These are phyloP conservation scores for Mythimna impura DNA, from an alignment of 2,888 invertebrate genomes.

Conservation along the genomic window DNA sequence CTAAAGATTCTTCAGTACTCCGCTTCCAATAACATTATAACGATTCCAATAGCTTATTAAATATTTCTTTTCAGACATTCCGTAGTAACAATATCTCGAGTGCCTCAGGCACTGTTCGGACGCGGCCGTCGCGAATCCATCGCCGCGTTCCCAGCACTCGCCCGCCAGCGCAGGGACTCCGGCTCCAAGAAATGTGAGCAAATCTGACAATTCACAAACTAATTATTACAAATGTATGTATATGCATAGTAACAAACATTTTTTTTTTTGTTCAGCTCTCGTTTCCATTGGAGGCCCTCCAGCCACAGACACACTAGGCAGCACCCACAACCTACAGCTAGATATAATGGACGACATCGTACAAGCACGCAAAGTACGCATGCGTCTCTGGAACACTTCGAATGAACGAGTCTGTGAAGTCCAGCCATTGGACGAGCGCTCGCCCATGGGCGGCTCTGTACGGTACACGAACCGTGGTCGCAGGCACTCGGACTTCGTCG, in stretches of 20 bases:
- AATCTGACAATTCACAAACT: not conserved
- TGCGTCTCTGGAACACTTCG: slow-evolving; percentile 96
- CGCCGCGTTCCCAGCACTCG: slow-evolving; percentile 93
- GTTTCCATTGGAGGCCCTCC: slow-evolving; percentile 90
- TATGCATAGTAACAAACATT: slow-evolving; percentile 1
- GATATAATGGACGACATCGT: slow-evolving; percentile 97
- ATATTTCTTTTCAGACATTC: slow-evolving; percentile 91
- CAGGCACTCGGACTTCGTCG: slow-evolving; percentile 94
- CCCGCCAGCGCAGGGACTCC: slow-evolving; percentile 84
- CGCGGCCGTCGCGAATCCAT: slow-evolving; percentile 95
- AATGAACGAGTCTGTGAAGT: slow-evolving; percentile 95
- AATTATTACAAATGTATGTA: not conserved
- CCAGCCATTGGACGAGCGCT: slow-evolving; percentile 93
- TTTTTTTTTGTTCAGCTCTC: slow-evolving; percentile 47
- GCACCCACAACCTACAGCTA: slow-evolving; percentile 95
- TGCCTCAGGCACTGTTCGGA: slow-evolving; percentile 94
- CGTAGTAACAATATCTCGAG: slow-evolving; percentile 96
- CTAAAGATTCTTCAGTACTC: not conserved
- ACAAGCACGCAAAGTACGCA: slow-evolving; percentile 94
- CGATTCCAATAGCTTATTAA: slow-evolving; percentile 4
- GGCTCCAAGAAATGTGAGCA: slow-evolving; percentile 85
- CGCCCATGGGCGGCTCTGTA: slow-evolving; percentile 87
- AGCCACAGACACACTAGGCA: slow-evolving; percentile 93
- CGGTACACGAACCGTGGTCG: slow-evolving; percentile 92
- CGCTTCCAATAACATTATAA: not conserved